Evolutionary conservation across 2,113 vertebrate genomes (phyloP).

Genomic region (Ochotona curzoniae): DNA sequence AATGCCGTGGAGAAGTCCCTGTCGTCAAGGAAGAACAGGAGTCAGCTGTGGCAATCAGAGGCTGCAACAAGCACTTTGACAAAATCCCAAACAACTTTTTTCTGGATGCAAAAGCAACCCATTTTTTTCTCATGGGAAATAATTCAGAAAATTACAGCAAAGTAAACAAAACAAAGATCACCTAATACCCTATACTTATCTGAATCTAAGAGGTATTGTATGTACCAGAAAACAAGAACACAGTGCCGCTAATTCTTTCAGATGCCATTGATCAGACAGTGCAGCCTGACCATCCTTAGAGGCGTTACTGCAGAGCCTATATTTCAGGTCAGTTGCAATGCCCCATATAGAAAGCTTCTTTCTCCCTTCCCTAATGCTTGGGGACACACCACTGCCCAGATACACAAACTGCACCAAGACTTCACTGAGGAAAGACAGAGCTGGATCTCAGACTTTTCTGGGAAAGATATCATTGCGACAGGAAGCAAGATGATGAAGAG

Average conservation of each 20-base stretch:
- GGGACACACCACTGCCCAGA: not conserved
- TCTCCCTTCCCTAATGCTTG: not conserved
- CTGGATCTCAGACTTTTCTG: not conserved
- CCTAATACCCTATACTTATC: not conserved
- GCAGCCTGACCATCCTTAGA: not conserved
- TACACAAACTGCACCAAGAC: not conserved
- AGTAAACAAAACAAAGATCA: not conserved
- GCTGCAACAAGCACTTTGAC: not conserved
- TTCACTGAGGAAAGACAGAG: not conserved
- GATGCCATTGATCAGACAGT: not conserved
- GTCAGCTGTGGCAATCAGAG: slow-evolving; percentile 23
- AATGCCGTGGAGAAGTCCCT: slow-evolving; percentile 99
- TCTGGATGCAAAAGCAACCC: not conserved
- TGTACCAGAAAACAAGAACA: not conserved
- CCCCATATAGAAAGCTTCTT: not conserved
- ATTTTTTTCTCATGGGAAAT: not conserved
- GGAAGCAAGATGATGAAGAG: not conserved
- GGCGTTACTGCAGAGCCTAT: not conserved
- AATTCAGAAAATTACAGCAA: not conserved
- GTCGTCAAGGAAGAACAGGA: slow-evolving; percentile 63
- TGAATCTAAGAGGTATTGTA: not conserved
- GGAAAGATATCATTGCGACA: not conserved
- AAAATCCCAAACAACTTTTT: not conserved
- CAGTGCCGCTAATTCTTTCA: not conserved
- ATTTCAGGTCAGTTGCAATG: not conserved